Percentiles rank a stretch among this genome's conserved stretches.
phyloP scores from a whole-genome alignment of 1,140 invertebrate species.

The Drosophila gunungcola region DNA sequence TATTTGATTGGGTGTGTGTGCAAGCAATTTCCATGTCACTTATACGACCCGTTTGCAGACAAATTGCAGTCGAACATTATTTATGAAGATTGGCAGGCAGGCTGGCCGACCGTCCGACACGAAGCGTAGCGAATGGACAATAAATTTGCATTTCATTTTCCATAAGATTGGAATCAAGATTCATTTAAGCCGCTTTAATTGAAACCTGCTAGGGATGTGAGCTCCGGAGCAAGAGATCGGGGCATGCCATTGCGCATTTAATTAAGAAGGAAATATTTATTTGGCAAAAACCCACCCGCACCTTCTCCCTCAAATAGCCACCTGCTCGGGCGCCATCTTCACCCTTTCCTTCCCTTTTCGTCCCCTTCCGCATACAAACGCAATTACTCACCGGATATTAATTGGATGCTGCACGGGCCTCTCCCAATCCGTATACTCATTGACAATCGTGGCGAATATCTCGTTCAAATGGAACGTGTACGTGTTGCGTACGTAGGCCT shows the following conservation, averaged over 20 bases:
- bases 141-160: slow-evolving; percentile 70
- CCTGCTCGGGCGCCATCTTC: neutral
- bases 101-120: neutral
- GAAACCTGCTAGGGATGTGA: slow-evolving; percentile 39
- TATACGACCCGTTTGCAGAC: slow-evolving; percentile 31
- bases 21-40: slow-evolving; percentile 50
- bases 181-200: slow-evolving; percentile 74
- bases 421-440: slow-evolving; percentile 99
- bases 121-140: slow-evolving; percentile 9
- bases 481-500: slow-evolving; percentile 96
- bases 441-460: slow-evolving; percentile 94
- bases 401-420: slow-evolving; percentile 96
- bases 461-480: slow-evolving; percentile 94
- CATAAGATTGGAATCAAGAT: slow-evolving; percentile 75
- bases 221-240: slow-evolving; percentile 23
- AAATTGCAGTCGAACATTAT: slow-evolving; percentile 53
- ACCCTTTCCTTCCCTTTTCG: slow-evolving; percentile 1
- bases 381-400: slow-evolving; percentile 89
- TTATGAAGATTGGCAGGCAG: slow-evolving; percentile 55
- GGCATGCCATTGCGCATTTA: slow-evolving; percentile 62
- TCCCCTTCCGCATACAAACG: slow-evolving; percentile 55
- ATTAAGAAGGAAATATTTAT: slow-evolving; percentile 81
- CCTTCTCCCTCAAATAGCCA: neutral
- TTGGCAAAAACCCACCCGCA: slow-evolving; percentile 41
- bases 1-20: slow-evolving; percentile 35